Evolutionary conservation across 2,113 vertebrate species (phyloP), one percentile per base, ranked within the genome.

Genomic region (Limanda limanda): DNA sequence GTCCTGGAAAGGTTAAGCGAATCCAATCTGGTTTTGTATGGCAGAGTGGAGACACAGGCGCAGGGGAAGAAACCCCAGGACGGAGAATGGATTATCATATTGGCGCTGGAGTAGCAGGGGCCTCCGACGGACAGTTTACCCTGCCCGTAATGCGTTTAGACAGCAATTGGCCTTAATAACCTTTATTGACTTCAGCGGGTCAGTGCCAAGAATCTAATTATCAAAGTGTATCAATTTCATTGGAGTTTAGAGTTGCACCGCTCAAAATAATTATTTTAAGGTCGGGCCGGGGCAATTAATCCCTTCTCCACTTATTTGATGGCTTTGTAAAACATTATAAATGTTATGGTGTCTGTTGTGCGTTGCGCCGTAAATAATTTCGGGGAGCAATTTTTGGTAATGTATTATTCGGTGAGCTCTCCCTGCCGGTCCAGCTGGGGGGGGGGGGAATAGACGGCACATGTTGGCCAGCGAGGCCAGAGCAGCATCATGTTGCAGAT

Each of bases 201-300:
- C 90, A 92, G 93, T 96, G 96, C 96, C 95, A 95, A 96, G 95
- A 91, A 94, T 95, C 94, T 95, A 95, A 95, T 97, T 96, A 96
- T 97, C 96, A 96, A 96, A 96, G 96, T 95, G 95, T 95, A 96
- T 97, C 95, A 91, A 85, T 96, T 96, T 96, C 94, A 95, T 94
- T 93, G 92, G 92, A 92, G 92, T 95, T 94, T 96, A 94, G 95
- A 96, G 94, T 94, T 95, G 91, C 94, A 93, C 82, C 86, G 90
- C 93, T 95, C 94, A 88, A 92, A 90, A 94, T 95, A 96, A 96
- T 97, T 96, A 95, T 93, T 95, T 95, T 95, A 94, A 94, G 94
- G 94, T 93, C 93, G 91, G 90, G 90, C 88, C 84, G 86, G 92
- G 94, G 93, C 94, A 94, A 96, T 96, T 94, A 96, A 95, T 96